A percentile compares a stretch with the other conserved stretches of the same genome.
phyloP scores from a whole-genome alignment of 2,888 invertebrate genomes.

The Anthoptus insignis region DNA sequence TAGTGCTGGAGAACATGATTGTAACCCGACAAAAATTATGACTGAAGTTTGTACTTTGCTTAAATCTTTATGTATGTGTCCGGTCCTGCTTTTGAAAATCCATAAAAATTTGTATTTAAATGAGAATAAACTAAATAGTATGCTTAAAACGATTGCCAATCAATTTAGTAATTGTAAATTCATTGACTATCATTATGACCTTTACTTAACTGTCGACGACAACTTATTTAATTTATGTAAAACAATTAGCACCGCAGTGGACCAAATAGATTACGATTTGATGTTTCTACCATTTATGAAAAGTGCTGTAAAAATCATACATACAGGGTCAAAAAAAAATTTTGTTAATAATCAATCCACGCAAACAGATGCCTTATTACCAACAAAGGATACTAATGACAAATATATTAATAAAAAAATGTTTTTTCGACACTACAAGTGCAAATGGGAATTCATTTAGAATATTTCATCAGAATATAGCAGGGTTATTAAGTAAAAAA shows the following conservation, averaged over 20 bases:
- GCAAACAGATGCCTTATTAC: background rate
- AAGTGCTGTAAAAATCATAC: background rate
- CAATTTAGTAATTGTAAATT: slow-evolving; percentile 18
- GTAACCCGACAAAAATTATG: background rate
- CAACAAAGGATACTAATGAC: background rate
- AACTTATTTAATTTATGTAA: background rate
- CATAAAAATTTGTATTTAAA: slow-evolving; percentile 1
- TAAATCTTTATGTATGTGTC: background rate
- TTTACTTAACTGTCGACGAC: background rate
- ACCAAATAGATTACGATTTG: background rate
- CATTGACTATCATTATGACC: background rate
- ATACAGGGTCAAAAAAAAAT: background rate
- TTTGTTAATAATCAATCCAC: background rate
- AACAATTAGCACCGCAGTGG: background rate
- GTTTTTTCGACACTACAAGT: background rate
- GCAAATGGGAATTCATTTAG: background rate
- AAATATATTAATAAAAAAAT: background rate
- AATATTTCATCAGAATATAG: background rate
- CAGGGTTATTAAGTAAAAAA: background rate
- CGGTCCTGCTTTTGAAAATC: slow-evolving; percentile 7
- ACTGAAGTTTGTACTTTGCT: background rate
- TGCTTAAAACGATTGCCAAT: background rate
- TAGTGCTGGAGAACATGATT: too few relatives aligned
- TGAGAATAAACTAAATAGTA: background rate
- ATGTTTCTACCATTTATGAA: background rate